Evolutionary conservation across 2,797 vertebrate genomes (phyloP).

Genomic region (Aplochiton taeniatus): DNA sequence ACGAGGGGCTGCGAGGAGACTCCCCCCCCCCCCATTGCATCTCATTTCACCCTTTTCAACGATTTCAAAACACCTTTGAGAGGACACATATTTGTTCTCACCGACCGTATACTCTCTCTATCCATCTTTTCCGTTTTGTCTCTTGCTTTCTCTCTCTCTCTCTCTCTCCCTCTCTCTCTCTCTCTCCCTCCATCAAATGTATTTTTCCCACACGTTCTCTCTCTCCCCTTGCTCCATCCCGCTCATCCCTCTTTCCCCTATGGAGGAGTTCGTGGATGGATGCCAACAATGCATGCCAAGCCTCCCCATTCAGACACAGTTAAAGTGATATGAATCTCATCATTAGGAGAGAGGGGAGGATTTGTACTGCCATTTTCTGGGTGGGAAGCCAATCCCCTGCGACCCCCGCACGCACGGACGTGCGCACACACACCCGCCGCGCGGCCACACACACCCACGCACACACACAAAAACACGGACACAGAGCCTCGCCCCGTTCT

Average conservation of each 20-base stretch:
- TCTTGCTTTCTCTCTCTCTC: background rate
- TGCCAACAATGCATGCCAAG: slow-evolving; percentile 48
- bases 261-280: slow-evolving; percentile 43
- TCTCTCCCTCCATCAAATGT: background rate
- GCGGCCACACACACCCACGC: background rate
- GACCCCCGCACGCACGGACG: slow-evolving; percentile 4
- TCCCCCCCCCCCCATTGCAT: slow-evolving; percentile 50
- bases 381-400: slow-evolving; percentile 19
- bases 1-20: slow-evolving; percentile 38
- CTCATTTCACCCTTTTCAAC: slow-evolving; percentile 70
- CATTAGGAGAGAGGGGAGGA: slow-evolving; percentile 52
- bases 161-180: slow-evolving; percentile 7
- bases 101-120: slow-evolving; percentile 1
- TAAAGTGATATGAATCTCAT: slow-evolving; percentile 59
- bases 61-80: slow-evolving; percentile 54
- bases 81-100: slow-evolving; percentile 29
- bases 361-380: slow-evolving; percentile 36
- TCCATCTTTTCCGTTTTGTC: background rate
- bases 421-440: slow-evolving; percentile 3
- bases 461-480: background rate
- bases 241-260: slow-evolving; percentile 15
- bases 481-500: slow-evolving; percentile 19
- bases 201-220: slow-evolving; percentile 24
- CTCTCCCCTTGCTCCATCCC: background rate
- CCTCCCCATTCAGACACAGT: slow-evolving; percentile 54